Conservation (phyloP, 2,888 invertebrate species). For the Eristalinus aeneus region DNA sequence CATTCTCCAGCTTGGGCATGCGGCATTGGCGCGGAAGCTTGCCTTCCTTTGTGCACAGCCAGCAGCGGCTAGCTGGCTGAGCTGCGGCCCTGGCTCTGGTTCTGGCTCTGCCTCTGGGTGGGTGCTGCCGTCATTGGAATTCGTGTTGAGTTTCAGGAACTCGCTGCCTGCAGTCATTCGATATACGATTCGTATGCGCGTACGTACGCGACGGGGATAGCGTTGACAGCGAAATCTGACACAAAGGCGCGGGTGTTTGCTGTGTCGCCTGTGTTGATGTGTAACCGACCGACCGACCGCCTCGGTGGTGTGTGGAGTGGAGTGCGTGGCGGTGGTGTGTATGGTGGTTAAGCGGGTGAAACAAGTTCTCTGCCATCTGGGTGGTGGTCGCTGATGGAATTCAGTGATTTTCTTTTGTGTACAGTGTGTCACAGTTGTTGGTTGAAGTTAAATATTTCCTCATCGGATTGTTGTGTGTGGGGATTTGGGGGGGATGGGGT, state of each 20-base stretch:
- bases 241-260: not conserved
- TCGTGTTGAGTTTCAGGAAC: conserved; percentile 47
- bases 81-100: not conserved
- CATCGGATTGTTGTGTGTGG: not conserved
- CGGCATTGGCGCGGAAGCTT: not conserved
- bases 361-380: not conserved
- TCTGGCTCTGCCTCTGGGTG: conserved; percentile 6
- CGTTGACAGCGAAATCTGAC: not conserved
- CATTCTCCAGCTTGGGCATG: not conserved
- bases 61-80: not conserved
- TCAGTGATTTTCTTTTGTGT: not conserved
- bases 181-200: conserved; percentile 1
- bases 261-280: not conserved
- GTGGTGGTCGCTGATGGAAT: not conserved
- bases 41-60: not conserved
- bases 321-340: not conserved
- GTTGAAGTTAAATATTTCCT: not conserved
- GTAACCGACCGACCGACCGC: not conserved
- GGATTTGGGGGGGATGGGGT: too few species aligned
- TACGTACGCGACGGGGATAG: not conserved
- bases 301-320: not conserved
- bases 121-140: conserved; percentile 42
- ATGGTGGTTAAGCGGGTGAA: not conserved
- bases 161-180: conserved; percentile 25
- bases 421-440: not conserved